These are phyloP conservation scores for Nycteola revayana DNA, from an alignment of 2,888 invertebrate species.

Conservation along the genomic window DNA sequence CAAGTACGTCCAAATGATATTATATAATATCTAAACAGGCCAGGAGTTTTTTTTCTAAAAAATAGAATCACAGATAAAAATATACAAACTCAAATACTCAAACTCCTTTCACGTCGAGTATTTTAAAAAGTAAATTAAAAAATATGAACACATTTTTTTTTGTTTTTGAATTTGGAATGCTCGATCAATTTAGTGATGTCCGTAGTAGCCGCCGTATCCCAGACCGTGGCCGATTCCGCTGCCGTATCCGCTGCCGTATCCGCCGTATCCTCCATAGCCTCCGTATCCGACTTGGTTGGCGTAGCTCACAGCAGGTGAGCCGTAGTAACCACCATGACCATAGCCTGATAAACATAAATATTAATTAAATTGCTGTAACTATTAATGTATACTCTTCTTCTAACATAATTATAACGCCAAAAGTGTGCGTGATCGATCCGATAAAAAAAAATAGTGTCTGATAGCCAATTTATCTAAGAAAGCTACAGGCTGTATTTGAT, in stretches of 20 bases:
- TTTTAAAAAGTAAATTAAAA: slow-evolving; percentile 21
- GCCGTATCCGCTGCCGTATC: slow-evolving; percentile 21
- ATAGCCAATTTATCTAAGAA: too few species aligned
- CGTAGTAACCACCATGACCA: slow-evolving; percentile 34
- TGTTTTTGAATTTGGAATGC: slow-evolving; percentile 4
- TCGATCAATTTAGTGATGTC: slow-evolving; percentile 47
- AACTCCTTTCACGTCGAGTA: slow-evolving; percentile 30
- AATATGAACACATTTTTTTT: slow-evolving; percentile 15
- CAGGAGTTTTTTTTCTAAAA: too few species aligned
- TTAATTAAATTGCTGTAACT: too few species aligned
- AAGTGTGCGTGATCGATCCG: too few species aligned
- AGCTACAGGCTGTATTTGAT: too few species aligned
- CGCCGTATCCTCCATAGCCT: slow-evolving; percentile 42
- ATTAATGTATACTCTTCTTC: too few species aligned
- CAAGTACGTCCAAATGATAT: slow-evolving; percentile 5
- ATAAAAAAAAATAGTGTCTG: too few species aligned
- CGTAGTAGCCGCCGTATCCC: slow-evolving; percentile 41
- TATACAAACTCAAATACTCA: slow-evolving; percentile 12
- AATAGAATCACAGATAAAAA: slow-evolving; percentile 23
- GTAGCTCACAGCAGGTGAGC: slow-evolving; percentile 44
- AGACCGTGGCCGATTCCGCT: slow-evolving; percentile 18
- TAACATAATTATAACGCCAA: too few species aligned
- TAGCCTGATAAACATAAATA: slow-evolving; percentile 36
- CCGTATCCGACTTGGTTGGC: slow-evolving; percentile 36
- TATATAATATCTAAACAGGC: too few species aligned